These are phyloP conservation scores for Haliaeetus leucogaster DNA, from an alignment of 2,113 vertebrate genomes.

Conservation along the genomic window DNA sequence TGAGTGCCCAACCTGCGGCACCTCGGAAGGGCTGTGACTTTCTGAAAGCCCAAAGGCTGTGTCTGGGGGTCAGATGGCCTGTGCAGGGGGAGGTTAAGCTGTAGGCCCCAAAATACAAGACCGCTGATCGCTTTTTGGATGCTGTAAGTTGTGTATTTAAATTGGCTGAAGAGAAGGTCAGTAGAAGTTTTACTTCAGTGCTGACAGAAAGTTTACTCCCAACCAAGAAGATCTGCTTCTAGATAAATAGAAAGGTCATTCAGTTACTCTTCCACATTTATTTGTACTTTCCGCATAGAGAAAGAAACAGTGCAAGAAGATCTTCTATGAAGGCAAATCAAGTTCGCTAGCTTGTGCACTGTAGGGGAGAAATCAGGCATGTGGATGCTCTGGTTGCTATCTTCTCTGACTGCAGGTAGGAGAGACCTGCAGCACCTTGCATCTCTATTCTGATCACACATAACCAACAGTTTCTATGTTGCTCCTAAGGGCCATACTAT, in stretches of 20 bases:
- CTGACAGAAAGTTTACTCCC: background rate
- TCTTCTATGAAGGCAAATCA: background rate
- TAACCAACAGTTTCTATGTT: background rate
- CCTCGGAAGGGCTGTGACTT: background rate
- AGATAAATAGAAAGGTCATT: background rate
- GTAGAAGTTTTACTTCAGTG: background rate
- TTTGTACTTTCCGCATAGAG: background rate
- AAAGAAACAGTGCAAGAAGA: background rate
- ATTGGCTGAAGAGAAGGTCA: background rate
- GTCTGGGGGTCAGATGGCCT: background rate
- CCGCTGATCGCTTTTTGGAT: fast-evolving
- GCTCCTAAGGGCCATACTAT: background rate
- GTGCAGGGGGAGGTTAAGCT: background rate
- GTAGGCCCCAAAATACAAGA: background rate
- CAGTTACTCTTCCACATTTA: background rate
- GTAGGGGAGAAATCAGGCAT: background rate
- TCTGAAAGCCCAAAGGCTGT: background rate
- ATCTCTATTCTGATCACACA: fast-evolving
- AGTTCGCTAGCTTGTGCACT: background rate
- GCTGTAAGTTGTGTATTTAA: background rate
- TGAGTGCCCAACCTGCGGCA: background rate
- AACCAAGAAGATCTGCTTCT: background rate
- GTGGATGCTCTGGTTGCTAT: background rate
- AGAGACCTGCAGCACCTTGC: background rate
- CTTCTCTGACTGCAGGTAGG: background rate